phyloP scores from a whole-genome alignment of 2,797 vertebrate genomes.

The Podargus strigoides region DNA sequence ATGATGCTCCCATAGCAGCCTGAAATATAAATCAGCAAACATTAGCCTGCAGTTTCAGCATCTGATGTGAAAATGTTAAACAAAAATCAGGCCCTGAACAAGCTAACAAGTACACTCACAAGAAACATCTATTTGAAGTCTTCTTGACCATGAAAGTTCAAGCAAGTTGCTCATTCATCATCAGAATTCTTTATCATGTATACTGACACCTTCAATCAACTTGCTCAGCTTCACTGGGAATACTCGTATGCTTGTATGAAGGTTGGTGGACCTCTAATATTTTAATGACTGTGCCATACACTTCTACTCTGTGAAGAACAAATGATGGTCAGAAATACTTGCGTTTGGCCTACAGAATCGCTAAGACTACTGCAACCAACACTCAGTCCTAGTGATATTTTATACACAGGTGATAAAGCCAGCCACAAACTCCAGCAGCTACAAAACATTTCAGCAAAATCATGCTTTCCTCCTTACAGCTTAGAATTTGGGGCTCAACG shows the following conservation, averaged over 20 bases:
- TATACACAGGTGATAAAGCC: background rate
- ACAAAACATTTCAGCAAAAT: background rate
- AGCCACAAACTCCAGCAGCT: background rate
- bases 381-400: background rate
- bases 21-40: slow-evolving; percentile 41
- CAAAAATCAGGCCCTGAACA: background rate
- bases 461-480: background rate
- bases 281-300: background rate
- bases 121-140: background rate
- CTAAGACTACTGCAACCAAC: background rate
- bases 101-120: background rate
- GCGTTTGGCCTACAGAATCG: background rate
- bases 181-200: background rate
- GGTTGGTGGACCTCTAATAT: background rate
- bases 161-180: background rate
- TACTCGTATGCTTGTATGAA: background rate
- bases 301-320: background rate
- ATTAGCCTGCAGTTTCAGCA: slow-evolving; percentile 26
- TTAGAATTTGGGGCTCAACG: background rate
- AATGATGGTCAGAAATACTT: background rate
- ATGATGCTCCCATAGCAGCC: slow-evolving; percentile 11
- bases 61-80: background rate
- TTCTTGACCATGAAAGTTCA: background rate
- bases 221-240: background rate
- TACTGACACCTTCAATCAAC: background rate